Conservation (phyloP, 2,113 vertebrate species). For the Scatophagus argus region DNA sequence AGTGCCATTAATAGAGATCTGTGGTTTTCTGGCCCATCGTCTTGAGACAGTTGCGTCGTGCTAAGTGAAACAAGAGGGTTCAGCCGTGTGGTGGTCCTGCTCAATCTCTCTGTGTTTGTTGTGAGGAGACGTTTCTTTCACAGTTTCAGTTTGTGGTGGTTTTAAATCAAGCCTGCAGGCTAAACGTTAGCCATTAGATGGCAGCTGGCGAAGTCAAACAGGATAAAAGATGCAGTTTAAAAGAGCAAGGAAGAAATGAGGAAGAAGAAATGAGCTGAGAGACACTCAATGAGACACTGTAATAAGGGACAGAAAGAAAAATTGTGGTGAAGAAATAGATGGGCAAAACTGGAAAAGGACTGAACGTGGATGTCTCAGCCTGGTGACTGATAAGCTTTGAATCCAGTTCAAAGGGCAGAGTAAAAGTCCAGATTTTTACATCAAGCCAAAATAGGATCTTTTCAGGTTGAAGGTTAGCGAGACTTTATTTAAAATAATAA, state of each 20-base stretch:
- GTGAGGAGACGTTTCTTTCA: slow-evolving; percentile 53
- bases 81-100: slow-evolving; percentile 51
- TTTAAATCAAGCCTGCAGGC: slow-evolving; percentile 38
- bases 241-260: not conserved
- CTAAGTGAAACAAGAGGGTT: slow-evolving; percentile 17
- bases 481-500: slow-evolving; percentile 28
- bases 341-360: not conserved
- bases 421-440: not conserved
- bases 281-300: not conserved
- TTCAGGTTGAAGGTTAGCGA: slow-evolving; percentile 9
- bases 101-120: slow-evolving; percentile 7
- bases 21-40: slow-evolving; percentile 26
- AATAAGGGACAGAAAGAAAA: not conserved
- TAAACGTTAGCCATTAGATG: slow-evolving; percentile 37
- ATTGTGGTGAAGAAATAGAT: not conserved
- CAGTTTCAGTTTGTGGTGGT: slow-evolving; percentile 43
- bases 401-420: not conserved
- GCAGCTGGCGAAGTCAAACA: slow-evolving; percentile 33
- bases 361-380: not conserved
- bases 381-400: not conserved
- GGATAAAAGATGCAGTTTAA: slow-evolving; percentile 32
- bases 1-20: slow-evolving; percentile 35
- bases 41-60: not conserved
- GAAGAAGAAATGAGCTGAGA: not conserved
- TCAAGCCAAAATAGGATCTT: not conserved